These are phyloP conservation scores for Tetropium fuscum DNA, from an alignment of 2,888 invertebrate genomes.

Conservation along the genomic window DNA sequence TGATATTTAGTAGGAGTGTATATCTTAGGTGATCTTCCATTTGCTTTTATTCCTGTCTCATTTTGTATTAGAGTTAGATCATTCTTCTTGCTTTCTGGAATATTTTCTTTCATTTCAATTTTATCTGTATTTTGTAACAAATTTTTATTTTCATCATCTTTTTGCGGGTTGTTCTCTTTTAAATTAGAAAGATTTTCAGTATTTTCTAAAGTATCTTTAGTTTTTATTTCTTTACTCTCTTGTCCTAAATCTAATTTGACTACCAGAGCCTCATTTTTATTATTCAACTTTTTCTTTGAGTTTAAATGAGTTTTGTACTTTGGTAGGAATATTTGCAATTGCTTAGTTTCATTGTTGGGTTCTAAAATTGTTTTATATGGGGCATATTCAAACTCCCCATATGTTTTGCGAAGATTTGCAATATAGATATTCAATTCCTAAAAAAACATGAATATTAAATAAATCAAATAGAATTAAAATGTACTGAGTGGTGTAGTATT, in stretches of 20 bases:
- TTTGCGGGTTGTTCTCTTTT: background rate
- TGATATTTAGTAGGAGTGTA: background rate
- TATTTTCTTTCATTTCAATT: conserved; percentile 5
- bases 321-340: conserved; percentile 76
- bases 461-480: too few species aligned
- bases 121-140: background rate
- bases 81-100: background rate
- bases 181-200: background rate
- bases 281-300: conserved; percentile 11
- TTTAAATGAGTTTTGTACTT: conserved; percentile 38
- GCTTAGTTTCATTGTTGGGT: conserved; percentile 71
- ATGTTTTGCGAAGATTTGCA: conserved; percentile 76
- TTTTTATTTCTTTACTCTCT: conserved; percentile 13
- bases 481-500: too few species aligned
- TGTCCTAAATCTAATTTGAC: conserved; percentile 5
- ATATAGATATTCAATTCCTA: conserved; percentile 84
- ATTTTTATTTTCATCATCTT: background rate
- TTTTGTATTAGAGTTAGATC: background rate
- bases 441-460: conserved; percentile 37
- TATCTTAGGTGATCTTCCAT: conserved; percentile 1
- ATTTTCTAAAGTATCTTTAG: background rate
- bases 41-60: background rate
- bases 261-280: conserved; percentile 1
- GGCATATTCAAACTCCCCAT: conserved; percentile 81
- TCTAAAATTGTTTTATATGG: conserved; percentile 78